phyloP scores from a whole-genome alignment of 2,113 vertebrate genomes.

The Odocoileus hemionus region DNA sequence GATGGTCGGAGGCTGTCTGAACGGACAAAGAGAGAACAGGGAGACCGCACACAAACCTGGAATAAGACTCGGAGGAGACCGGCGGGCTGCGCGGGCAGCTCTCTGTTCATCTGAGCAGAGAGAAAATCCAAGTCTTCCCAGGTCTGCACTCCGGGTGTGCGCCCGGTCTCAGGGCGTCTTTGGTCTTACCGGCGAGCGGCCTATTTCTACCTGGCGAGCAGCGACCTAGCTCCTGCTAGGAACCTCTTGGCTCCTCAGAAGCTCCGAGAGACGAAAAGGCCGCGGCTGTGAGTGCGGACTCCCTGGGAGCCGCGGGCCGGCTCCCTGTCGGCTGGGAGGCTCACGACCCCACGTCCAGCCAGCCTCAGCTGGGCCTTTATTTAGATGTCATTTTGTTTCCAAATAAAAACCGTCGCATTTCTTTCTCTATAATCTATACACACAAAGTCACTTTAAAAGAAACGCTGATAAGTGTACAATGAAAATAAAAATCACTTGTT shows the following conservation, averaged over 20 bases:
- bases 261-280: not conserved
- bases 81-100: not conserved
- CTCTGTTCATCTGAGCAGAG: not conserved
- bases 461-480: not conserved
- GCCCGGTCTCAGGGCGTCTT: not conserved
- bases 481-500: not conserved
- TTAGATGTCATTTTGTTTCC: not conserved
- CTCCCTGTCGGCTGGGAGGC: not conserved
- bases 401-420: not conserved
- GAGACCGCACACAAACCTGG: not conserved
- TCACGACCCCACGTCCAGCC: not conserved
- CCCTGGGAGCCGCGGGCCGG: not conserved
- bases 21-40: not conserved
- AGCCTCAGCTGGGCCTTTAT: not conserved
- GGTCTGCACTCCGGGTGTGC: not conserved
- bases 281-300: not conserved
- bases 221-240: not conserved
- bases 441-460: not conserved
- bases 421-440: not conserved
- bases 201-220: not conserved
- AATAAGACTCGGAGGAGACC: not conserved
- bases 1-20: not conserved
- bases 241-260: not conserved
- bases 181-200: not conserved
- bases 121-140: not conserved